Percentiles rank a stretch among this genome's conserved stretches.
Evolutionary conservation across 2,888 invertebrate genomes (phyloP).

Genomic region (Mechanitis messenoides): DNA sequence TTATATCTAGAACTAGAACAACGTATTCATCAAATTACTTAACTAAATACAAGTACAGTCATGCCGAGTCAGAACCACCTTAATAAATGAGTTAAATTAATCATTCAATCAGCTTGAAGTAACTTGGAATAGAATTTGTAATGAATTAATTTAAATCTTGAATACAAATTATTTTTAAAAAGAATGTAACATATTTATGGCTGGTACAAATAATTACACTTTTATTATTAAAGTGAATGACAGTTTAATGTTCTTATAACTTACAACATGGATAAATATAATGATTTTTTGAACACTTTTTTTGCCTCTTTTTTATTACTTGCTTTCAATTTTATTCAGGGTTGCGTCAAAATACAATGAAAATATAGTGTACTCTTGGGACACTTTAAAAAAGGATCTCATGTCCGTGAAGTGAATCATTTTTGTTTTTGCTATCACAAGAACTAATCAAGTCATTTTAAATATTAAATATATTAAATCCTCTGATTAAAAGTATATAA

Average conservation of each 20-base stretch:
- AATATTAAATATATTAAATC: too few relatives aligned
- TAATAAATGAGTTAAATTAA: slow-evolving; percentile 38
- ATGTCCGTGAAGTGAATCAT: background rate
- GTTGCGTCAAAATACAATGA: slow-evolving; percentile 1
- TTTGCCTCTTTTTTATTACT: background rate
- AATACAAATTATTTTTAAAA: slow-evolving; percentile 18
- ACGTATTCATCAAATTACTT: slow-evolving; percentile 1
- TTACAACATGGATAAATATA: too few relatives aligned
- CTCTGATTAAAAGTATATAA: too few relatives aligned
- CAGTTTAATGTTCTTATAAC: too few relatives aligned
- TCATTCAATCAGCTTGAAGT: slow-evolving; percentile 20
- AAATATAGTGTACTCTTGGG: background rate
- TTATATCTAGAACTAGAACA: background rate
- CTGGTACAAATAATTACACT: slow-evolving; percentile 1
- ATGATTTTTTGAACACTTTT: background rate
- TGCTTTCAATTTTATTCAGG: background rate
- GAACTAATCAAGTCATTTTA: too few relatives aligned
- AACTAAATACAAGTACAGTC: slow-evolving; percentile 1
- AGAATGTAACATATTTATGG: slow-evolving; percentile 14
- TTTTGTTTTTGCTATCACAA: background rate
- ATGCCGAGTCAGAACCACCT: slow-evolving; percentile 17
- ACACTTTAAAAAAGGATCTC: background rate
- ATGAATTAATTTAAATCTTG: slow-evolving; percentile 25
- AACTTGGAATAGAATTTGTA: slow-evolving; percentile 22
- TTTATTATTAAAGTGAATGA: background rate